phyloP scores from a whole-genome alignment of 2,113 vertebrate species.

The Misgurnus mizolepis region DNA sequence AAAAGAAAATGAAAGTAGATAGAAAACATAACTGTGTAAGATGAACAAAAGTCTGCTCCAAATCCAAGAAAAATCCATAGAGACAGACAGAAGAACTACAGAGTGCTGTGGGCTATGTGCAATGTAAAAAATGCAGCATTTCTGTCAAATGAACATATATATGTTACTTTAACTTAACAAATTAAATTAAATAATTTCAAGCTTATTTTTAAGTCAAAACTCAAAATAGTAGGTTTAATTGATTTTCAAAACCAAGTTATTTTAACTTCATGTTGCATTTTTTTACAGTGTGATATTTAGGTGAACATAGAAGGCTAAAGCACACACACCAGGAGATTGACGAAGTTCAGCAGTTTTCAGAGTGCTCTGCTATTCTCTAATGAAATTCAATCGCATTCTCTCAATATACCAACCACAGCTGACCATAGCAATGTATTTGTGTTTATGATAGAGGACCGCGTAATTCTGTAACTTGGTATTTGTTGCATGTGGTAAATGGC shows the following conservation, averaged over 20 bases:
- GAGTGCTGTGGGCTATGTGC: conserved; percentile 6
- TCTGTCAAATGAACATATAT: too few relatives aligned
- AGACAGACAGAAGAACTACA: conserved; percentile 43
- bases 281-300: conserved; percentile 36
- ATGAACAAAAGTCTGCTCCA: conserved; percentile 49
- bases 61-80: conserved; percentile 51
- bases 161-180: too few relatives aligned
- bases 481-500: conserved; percentile 13
- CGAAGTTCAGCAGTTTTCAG: conserved; percentile 1
- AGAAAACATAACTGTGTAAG: conserved; percentile 15
- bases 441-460: not conserved
- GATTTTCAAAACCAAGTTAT: too few relatives aligned
- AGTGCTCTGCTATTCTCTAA: not conserved
- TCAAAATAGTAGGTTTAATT: too few relatives aligned
- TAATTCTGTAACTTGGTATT: not conserved
- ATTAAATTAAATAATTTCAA: too few relatives aligned
- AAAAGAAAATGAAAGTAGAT: conserved; percentile 3
- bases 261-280: too few relatives aligned
- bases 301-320: conserved; percentile 51
- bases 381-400: not conserved
- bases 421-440: not conserved
- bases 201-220: too few relatives aligned
- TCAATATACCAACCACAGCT: not conserved
- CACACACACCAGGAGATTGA: not conserved
- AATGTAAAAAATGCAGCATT: too few relatives aligned